Conservation (phyloP, 2,888 invertebrate species). For the Heteropelma amictum region DNA sequence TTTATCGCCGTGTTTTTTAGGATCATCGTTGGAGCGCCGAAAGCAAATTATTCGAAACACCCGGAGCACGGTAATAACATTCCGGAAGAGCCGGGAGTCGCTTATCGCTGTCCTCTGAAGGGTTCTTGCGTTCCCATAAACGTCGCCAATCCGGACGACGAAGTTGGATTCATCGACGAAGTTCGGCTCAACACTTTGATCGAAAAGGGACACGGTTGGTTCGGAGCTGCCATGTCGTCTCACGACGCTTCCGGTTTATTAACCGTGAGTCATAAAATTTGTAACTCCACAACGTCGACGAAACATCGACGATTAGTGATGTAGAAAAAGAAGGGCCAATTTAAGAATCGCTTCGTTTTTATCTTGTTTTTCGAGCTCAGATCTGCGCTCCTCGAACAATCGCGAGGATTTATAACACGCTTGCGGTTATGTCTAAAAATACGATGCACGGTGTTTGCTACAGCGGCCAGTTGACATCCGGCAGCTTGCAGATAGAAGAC, state of each 20-base stretch:
- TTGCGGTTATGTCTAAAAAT: conserved; percentile 1
- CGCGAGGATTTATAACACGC: conserved; percentile 51
- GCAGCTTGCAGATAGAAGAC: conserved; percentile 47
- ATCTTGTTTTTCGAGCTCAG: conserved; percentile 50
- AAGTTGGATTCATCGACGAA: conserved; percentile 46
- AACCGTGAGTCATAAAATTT: conserved; percentile 65
- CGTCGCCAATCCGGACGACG: conserved; percentile 50
- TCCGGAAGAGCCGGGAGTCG: conserved; percentile 79
- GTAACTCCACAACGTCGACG: no score
- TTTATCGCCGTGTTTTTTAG: conserved; percentile 71
- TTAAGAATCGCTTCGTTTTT: background rate
- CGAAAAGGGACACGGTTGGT: conserved; percentile 78
- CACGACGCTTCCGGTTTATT: conserved; percentile 72
- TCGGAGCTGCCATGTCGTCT: conserved; percentile 79
- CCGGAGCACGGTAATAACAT: conserved; percentile 24
- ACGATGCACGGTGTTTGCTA: conserved; percentile 71
- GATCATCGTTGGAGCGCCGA: conserved; percentile 80
- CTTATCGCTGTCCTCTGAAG: conserved; percentile 78
- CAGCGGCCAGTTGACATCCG: conserved; percentile 47
- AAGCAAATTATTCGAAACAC: conserved; percentile 78
- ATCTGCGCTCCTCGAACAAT: conserved; percentile 67
- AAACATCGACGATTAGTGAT: background rate
- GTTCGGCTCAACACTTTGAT: conserved; percentile 46
- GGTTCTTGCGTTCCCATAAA: conserved; percentile 52
- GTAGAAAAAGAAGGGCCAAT: background rate